Evolutionary conservation across 2,888 invertebrate species (phyloP), one percentile per base, ranked within the genome.

Genomic region (Homarus gammarus): DNA sequence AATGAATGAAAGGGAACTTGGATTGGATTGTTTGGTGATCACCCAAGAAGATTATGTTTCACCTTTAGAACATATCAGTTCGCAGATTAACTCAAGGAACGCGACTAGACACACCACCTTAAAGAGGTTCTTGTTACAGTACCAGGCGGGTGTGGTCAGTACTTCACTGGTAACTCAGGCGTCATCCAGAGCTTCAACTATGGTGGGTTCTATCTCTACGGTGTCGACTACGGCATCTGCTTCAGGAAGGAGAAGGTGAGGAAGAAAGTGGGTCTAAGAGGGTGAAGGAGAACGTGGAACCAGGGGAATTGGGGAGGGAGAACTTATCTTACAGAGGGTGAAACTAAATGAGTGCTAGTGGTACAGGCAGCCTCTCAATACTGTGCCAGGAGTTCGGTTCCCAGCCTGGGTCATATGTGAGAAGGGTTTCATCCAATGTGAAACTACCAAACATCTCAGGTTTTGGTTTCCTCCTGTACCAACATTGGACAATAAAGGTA

Each of bases 201-300:
- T n/a, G 89, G 89, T 0, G 72, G 84, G 2, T 77, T 56, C 40
- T 89, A 89, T 70, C 89, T 89, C 18, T 84, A 84, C 8, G 89
- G 84, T 12, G 31, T 89, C 31, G 78, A 89, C 78, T 89, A 89
- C 22, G 89, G 78, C 70, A 89, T 89, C 31, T 89, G 89, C 56
- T 82, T 82, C 40, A 78, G 89, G 84, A 89, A 89, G 72, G 89
- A 89, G 33, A 89, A 89, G 84, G 89, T 89, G 70, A 78, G 84
- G 33, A 18, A 36, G 27, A 0, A 0, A n/a, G 10, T 0, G 31
- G 0, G 8, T 18, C 51, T n/a, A 27, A 49, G 40, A 38, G 15
- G 31, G 77, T 6, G 6, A 44, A 18, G 27, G 6, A 18, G 18
- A 33, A 8, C 10, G 6, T 72, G 22, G 33, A 27, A 3, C 2